phyloP scores from a whole-genome alignment of 2,797 vertebrate species.

The Lateolabrax maculatus region DNA sequence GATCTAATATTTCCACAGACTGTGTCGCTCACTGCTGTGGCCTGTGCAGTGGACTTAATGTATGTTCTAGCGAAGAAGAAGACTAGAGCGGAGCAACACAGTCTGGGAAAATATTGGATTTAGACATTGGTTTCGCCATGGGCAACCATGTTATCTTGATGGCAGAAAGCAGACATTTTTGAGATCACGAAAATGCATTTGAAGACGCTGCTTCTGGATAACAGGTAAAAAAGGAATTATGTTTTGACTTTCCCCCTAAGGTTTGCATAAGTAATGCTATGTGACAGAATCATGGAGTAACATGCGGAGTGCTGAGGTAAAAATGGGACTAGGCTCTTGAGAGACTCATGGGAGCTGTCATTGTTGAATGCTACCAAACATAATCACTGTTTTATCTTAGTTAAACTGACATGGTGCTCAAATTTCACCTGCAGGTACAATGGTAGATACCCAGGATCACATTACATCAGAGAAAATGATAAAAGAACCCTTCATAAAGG shows the following conservation, averaged over 20 bases:
- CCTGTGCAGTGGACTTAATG: neutral
- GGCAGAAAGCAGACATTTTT: constrained; percentile 18
- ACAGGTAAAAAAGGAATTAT: neutral
- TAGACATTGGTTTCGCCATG: constrained; percentile 6
- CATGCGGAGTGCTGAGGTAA: neutral
- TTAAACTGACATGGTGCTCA: constrained; percentile 23
- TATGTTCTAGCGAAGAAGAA: neutral
- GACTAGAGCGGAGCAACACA: neutral
- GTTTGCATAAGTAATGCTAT: neutral
- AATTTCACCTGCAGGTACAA: constrained; percentile 4
- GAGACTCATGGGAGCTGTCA: constrained; percentile 24
- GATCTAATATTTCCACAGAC: constrained; percentile 30
- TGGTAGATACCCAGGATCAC: neutral
- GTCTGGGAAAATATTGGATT: neutral
- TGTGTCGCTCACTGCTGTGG: neutral
- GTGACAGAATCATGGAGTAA: neutral
- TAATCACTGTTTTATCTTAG: constrained; percentile 20
- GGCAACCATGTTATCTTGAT: constrained; percentile 9
- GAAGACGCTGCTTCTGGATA: constrained; percentile 25
- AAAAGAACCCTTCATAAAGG: constrained; percentile 6
- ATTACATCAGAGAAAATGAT: constrained; percentile 14
- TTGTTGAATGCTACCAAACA: constrained; percentile 31
- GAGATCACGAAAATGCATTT: constrained; percentile 27
- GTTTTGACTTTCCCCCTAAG: neutral
- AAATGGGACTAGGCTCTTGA: neutral